Evolutionary conservation across 1,140 invertebrate genomes (phyloP).

Genomic region (Caenorhabditis tropicalis): DNA sequence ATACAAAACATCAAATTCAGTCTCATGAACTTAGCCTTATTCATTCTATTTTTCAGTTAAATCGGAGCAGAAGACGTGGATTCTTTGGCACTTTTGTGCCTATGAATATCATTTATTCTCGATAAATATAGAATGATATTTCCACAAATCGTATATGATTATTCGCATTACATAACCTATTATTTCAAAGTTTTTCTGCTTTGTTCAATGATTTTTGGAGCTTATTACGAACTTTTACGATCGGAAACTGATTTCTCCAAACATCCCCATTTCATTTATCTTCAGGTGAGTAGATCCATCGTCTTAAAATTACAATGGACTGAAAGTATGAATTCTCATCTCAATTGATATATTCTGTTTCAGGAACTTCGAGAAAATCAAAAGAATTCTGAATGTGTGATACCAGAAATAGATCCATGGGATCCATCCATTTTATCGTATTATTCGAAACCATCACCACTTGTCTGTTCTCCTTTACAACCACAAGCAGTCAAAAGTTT

Average conservation of each 20-base stretch:
- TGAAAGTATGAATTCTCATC: too few species aligned
- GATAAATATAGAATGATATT: background rate
- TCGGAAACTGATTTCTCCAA: background rate
- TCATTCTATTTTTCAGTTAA: background rate
- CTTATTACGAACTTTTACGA: background rate
- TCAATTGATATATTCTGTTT: too few species aligned
- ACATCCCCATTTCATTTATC: slow-evolving; percentile 12
- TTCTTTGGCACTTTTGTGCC: background rate
- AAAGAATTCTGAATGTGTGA: slow-evolving; percentile 28
- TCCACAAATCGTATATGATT: background rate
- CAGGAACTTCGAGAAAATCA: background rate
- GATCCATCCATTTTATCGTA: slow-evolving; percentile 49
- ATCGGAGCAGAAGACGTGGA: background rate
- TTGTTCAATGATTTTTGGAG: background rate
- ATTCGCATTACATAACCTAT: background rate
- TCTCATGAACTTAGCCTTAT: background rate
- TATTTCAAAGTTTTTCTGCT: background rate
- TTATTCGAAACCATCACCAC: slow-evolving; percentile 47
- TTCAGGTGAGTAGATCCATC: background rate
- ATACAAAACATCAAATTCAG: too few species aligned
- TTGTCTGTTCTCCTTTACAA: slow-evolving; percentile 43
- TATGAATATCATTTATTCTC: background rate
- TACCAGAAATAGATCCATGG: slow-evolving; percentile 49
- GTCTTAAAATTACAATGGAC: background rate
- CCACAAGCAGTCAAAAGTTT: slow-evolving; percentile 39